Evolutionary conservation across 92 coral and sea anemone genomes (phyloP).

Genomic region (Parazoanthus atlanticus): DNA sequence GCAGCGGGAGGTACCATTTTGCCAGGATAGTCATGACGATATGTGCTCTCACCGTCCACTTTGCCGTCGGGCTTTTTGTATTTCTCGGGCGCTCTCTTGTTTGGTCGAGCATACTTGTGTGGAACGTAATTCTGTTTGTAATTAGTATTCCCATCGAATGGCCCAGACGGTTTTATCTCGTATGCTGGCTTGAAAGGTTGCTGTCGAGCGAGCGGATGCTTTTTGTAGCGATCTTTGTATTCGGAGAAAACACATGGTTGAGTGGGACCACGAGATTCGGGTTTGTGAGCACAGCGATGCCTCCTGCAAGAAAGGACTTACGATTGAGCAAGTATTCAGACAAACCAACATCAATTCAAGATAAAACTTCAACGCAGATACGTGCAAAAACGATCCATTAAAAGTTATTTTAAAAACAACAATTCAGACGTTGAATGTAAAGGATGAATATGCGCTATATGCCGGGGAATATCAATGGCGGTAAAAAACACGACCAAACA

Average conservation of each 20-base stretch:
- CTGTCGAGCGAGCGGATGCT: slow-evolving; percentile 74
- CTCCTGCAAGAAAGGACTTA: slow-evolving; percentile 62
- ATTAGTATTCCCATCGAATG: slow-evolving; percentile 85
- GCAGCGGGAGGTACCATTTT: slow-evolving; percentile 80
- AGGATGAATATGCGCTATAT: slow-evolving; percentile 19
- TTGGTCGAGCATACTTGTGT: slow-evolving; percentile 82
- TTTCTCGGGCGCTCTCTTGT: slow-evolving; percentile 78
- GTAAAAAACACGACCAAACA: slow-evolving; percentile 2
- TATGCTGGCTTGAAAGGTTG: slow-evolving; percentile 92
- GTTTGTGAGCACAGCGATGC: slow-evolving; percentile 96
- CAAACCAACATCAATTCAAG: not conserved
- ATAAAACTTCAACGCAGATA: not conserved
- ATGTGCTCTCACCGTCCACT: slow-evolving; percentile 84
- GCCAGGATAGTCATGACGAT: slow-evolving; percentile 90
- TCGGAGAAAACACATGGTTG: slow-evolving; percentile 92
- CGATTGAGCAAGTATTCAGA: not conserved
- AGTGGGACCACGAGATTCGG: slow-evolving; percentile 74
- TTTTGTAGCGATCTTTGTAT: slow-evolving; percentile 91
- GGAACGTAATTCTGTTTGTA: slow-evolving; percentile 82
- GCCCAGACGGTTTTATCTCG: slow-evolving; percentile 83
- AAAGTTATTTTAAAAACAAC: not conserved
- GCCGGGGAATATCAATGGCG: not conserved
- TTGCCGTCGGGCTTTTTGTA: slow-evolving; percentile 86
- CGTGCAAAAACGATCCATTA: not conserved
- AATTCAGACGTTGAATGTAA: not conserved